Conservation (phyloP, 1,140 invertebrate species). For the Drosophila athabasca region DNA sequence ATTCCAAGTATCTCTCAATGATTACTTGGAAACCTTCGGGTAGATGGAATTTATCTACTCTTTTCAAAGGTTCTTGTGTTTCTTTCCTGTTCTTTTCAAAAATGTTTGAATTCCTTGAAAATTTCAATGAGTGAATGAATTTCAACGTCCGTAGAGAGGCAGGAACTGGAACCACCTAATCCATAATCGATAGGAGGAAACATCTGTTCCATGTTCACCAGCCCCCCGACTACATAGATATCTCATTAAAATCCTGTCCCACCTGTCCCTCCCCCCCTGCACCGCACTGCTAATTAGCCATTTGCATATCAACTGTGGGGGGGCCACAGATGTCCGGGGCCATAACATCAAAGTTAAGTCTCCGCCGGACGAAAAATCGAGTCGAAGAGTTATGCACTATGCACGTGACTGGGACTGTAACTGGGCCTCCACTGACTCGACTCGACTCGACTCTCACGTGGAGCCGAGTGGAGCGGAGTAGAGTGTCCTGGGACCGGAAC, state of each 20-base stretch:
- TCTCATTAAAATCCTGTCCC: conserved; percentile 30
- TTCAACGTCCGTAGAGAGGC: too few species aligned
- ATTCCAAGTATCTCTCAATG: too few species aligned
- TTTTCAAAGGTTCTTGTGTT: too few species aligned
- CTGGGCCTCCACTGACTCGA: background rate
- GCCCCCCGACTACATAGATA: conserved; percentile 27
- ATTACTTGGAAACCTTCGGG: too few species aligned
- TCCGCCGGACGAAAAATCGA: conserved; percentile 20
- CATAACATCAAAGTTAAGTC: conserved; percentile 63
- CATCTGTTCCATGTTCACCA: conserved; percentile 15
- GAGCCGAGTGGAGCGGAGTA: conserved; percentile 2
- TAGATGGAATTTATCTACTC: too few species aligned
- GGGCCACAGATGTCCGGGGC: conserved; percentile 51
- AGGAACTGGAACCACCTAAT: conserved; percentile 11
- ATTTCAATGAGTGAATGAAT: too few species aligned
- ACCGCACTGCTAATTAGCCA: conserved; percentile 55
- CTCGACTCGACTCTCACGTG: background rate
- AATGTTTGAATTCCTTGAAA: too few species aligned
- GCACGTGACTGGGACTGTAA: conserved; percentile 65
- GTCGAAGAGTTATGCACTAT: conserved; percentile 61
- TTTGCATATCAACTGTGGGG: conserved; percentile 45
- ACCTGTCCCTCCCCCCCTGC: conserved; percentile 11
- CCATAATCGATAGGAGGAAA: conserved; percentile 30
- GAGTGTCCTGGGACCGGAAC: conserved; percentile 10
- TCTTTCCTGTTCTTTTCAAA: too few species aligned